Conservation (phyloP, 2,113 vertebrate genomes). For the Callithrix jacchus region DNA sequence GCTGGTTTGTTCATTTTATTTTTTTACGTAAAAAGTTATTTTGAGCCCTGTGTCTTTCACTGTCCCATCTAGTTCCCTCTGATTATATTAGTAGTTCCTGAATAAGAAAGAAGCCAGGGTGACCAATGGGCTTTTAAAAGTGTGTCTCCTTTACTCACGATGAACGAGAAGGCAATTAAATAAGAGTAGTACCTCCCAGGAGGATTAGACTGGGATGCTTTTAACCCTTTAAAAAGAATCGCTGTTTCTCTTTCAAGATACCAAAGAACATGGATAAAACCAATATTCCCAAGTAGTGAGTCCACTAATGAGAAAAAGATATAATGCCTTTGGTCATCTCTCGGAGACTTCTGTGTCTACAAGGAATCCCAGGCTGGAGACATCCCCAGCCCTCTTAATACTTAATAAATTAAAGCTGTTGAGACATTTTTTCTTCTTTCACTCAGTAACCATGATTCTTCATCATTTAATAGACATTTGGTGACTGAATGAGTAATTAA, state of each 20-base stretch:
- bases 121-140: slow-evolving; percentile 17
- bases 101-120: slow-evolving; percentile 59
- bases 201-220: not conserved
- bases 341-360: not conserved
- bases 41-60: slow-evolving; percentile 34
- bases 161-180: slow-evolving; percentile 1
- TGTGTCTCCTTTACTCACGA: slow-evolving; percentile 59
- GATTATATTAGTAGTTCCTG: slow-evolving; percentile 48
- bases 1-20: slow-evolving; percentile 46
- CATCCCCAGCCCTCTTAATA: not conserved
- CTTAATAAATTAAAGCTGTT: slow-evolving; percentile 31
- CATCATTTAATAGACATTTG: slow-evolving; percentile 6
- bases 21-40: slow-evolving; percentile 61
- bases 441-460: not conserved
- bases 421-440: not conserved
- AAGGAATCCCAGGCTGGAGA: not conserved
- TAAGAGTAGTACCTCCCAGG: not conserved
- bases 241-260: slow-evolving; percentile 50
- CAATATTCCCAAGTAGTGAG: slow-evolving; percentile 55
- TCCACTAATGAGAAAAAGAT: not conserved
- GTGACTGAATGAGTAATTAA: not conserved
- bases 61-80: not conserved
- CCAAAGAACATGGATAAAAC: slow-evolving; percentile 40
- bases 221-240: not conserved
- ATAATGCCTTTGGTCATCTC: not conserved